phyloP scores from a whole-genome alignment of 2,888 invertebrate genomes.

The Clivina fossor region DNA sequence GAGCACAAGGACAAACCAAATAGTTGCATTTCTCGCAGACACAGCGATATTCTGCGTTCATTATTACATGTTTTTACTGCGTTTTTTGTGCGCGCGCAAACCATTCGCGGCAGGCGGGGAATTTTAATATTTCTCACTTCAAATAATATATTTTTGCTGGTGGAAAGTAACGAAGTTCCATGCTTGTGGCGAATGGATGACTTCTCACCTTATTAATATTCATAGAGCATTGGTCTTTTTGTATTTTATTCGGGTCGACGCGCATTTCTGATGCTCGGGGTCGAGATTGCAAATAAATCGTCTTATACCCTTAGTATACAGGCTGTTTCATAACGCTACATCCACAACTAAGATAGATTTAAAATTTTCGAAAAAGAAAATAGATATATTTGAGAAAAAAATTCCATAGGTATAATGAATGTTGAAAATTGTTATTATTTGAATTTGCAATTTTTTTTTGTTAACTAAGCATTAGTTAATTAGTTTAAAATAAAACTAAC shows the following conservation, averaged over 20 bases:
- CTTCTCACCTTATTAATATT: conserved; percentile 35
- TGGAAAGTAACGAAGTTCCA: conserved; percentile 23
- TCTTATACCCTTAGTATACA: conserved; percentile 20
- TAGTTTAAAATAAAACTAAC: too few relatives aligned
- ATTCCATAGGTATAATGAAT: too few relatives aligned
- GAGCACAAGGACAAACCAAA: too few relatives aligned
- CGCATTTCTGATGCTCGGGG: conserved; percentile 34
- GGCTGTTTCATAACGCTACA: not conserved
- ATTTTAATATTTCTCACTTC: conserved; percentile 33
- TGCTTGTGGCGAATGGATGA: conserved; percentile 19
- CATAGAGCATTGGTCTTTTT: conserved; percentile 32
- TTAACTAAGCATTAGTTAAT: too few relatives aligned
- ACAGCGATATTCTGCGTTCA: too few relatives aligned
- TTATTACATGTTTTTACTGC: conserved; percentile 29
- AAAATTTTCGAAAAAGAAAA: too few relatives aligned
- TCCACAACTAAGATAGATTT: not conserved
- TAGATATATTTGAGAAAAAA: too few relatives aligned
- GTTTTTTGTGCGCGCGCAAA: conserved; percentile 8
- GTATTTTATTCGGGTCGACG: conserved; percentile 34
- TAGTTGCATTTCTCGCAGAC: too few relatives aligned
- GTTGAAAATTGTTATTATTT: too few relatives aligned
- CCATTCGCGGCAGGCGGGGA: conserved; percentile 1
- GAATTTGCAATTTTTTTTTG: too few relatives aligned
- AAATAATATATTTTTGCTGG: conserved; percentile 7
- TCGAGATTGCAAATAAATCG: conserved; percentile 35